Evolutionary conservation across 1,140 invertebrate genomes (phyloP).

Genomic region (Psilanteris sp.): DNA sequence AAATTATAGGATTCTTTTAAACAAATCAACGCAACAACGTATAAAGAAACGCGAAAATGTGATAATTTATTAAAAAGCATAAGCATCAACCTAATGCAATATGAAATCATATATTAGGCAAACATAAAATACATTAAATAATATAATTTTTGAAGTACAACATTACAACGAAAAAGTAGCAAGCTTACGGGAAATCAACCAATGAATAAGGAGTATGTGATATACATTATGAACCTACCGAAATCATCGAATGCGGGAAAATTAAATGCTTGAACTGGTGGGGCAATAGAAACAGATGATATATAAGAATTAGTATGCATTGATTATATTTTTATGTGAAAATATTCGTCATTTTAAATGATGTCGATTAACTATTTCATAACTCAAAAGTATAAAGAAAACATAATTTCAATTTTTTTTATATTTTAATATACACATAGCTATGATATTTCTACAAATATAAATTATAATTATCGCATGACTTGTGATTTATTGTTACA

Average conservation of each 20-base stretch:
- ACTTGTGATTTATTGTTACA: too few relatives aligned
- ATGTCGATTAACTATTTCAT: too few relatives aligned
- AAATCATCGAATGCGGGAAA: conserved; percentile 85
- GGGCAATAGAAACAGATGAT: conserved; percentile 80
- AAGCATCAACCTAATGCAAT: conserved; percentile 13
- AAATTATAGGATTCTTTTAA: too few relatives aligned
- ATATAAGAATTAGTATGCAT: conserved; percentile 76
- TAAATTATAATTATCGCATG: too few relatives aligned
- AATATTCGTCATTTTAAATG: background rate
- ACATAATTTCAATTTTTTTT: too few relatives aligned
- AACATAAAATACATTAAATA: conserved; percentile 1
- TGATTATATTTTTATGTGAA: conserved; percentile 50
- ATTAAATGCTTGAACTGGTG: conserved; percentile 85
- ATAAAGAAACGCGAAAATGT: background rate
- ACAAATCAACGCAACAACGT: too few relatives aligned
- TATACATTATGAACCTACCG: conserved; percentile 83
- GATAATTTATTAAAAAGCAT: conserved; percentile 24
- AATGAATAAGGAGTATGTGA: conserved; percentile 67
- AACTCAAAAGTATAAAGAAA: too few relatives aligned
- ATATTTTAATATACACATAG: too few relatives aligned
- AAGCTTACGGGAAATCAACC: conserved; percentile 47
- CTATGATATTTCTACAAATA: too few relatives aligned
- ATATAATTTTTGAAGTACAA: background rate
- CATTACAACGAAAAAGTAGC: conserved; percentile 26
- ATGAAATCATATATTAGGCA: background rate